A percentile compares a stretch with the other conserved stretches of the same genome.
Evolutionary conservation across 2,113 vertebrate genomes (phyloP).

Genomic region (Etia nguti): DNA sequence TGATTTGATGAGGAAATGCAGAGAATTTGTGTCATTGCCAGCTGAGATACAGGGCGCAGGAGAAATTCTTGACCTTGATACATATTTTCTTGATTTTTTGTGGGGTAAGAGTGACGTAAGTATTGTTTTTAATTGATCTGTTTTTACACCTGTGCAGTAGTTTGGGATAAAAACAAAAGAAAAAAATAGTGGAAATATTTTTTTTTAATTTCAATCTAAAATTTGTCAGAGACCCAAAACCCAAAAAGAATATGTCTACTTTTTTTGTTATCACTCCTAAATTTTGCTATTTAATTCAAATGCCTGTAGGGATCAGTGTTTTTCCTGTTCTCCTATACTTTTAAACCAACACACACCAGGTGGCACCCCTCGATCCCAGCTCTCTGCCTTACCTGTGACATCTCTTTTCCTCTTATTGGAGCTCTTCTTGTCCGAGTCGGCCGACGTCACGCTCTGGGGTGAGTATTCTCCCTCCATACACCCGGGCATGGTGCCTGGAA

Average conservation of each 20-base stretch:
- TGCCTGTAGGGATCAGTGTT: background rate
- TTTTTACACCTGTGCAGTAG: background rate
- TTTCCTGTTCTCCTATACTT: background rate
- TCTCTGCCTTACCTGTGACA: constrained; percentile 81
- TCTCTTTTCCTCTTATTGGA: constrained; percentile 81
- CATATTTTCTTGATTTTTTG: fast-evolving
- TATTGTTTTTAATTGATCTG: background rate
- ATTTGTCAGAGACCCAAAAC: background rate
- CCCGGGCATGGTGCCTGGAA: constrained; percentile 52
- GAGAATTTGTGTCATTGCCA: background rate
- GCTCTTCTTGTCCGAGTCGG: constrained; percentile 81
- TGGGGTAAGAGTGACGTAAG: background rate
- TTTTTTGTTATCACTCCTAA: background rate
- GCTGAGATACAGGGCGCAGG: background rate
- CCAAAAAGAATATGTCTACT: background rate
- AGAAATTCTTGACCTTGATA: background rate
- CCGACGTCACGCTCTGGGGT: constrained; percentile 63
- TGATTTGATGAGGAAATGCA: background rate
- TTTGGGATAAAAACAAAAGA: background rate
- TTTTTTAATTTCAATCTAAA: fast-evolving
- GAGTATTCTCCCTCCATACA: constrained; percentile 77
- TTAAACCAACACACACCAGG: background rate
- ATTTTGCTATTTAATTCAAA: background rate
- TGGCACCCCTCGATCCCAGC: background rate
- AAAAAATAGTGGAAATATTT: background rate